Evolutionary conservation across 92 coral and sea anemone genomes (phyloP), one percentile per base, ranked within the genome.

Genomic region (Phenganax marumi): DNA sequence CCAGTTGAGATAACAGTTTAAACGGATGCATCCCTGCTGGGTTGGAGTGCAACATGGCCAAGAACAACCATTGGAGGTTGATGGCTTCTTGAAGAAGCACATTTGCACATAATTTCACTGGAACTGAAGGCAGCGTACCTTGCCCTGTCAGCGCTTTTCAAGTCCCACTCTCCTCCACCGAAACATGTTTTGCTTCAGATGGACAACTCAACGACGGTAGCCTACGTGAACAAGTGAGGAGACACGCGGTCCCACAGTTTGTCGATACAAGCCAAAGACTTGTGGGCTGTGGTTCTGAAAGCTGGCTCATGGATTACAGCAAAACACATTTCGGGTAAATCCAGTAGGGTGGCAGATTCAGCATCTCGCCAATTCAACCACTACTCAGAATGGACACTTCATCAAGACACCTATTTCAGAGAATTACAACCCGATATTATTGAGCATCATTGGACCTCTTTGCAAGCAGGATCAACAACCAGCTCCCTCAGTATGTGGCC

Each of bases 271-370:
- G 89, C 90, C 19, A 58, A 8, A 22, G 86, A 86, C 8, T 13
- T 89, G 52, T 83, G 92, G 90, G 22, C 80, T 7, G 68, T 85
- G 78, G 64, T 81, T 23, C 80, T 86, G 61, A 52, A 89, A 39
- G 22, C 21, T 39, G 61, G 83, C 14, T 24, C 81, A 0, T 89
- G 92, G 88, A 25, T 86, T 22, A 76, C 88, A 23, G 92, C 88
- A 12, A 72, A 55, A 50, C 92, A 89, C 76, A 86, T 89, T 18
- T 87, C 88, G 12, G 90, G 92, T 10, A 75, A 70, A 51, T 89
- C 97, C 53, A 91, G 90, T 50, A 50, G 26, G 11, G 85, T 81
- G 70, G 93, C 86, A 86, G 93, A 91, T 90, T 33, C 43, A 62
- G 49, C 49, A 66, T 79, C 68, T 56, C 18, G 19, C 6, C 2